phyloP scores from a whole-genome alignment of 1,140 invertebrate genomes.

The Geopemphigus sp. region DNA sequence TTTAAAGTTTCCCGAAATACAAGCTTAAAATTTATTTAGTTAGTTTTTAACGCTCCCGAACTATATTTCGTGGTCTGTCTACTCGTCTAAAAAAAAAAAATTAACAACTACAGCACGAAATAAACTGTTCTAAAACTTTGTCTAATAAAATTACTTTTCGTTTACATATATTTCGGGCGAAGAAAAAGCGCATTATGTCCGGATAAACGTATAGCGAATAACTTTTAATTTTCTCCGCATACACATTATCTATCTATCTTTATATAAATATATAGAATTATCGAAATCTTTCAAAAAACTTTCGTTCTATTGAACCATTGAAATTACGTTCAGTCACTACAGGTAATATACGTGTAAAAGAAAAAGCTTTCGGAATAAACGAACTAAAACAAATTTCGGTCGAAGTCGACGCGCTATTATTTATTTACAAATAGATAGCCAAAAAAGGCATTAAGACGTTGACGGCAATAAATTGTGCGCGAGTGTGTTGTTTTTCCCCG shows the following conservation, averaged over 20 bases:
- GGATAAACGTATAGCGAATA: neutral
- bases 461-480: neutral
- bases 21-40: neutral
- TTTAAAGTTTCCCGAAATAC: neutral
- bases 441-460: neutral
- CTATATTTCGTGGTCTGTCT: neutral
- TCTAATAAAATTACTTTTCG: neutral
- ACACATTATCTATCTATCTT: too few species aligned
- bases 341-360: neutral
- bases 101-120: neutral
- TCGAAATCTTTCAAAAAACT: neutral
- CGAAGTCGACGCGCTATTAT: neutral
- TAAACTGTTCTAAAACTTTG: slow-evolving; percentile 15
- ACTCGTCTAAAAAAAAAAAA: neutral
- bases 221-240: too few species aligned
- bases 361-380: neutral
- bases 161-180: neutral
- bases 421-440: neutral
- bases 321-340: neutral
- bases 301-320: neutral
- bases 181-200: neutral
- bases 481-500: too few species aligned
- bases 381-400: neutral
- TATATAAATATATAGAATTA: neutral
- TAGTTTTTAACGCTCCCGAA: neutral